Percentiles rank a stretch among this genome's conserved stretches.
Conservation (phyloP, 2,113 vertebrate genomes). For the Pelecanus crispus region DNA sequence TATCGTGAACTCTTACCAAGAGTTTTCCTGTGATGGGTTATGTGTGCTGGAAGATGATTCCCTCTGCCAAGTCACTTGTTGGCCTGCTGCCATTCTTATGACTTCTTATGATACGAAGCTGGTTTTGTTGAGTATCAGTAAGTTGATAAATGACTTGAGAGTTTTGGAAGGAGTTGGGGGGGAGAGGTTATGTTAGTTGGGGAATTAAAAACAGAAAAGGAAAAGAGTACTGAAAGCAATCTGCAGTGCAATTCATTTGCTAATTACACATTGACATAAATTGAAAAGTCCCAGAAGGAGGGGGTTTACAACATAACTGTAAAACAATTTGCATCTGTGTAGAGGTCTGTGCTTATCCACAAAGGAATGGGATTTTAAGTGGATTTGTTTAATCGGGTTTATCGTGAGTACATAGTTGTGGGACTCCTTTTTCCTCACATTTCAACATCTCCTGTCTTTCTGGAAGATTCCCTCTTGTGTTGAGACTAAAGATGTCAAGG, state of each 20-base stretch:
- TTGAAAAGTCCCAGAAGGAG: constrained; percentile 48
- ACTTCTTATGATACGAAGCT: not conserved
- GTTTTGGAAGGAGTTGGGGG: not conserved
- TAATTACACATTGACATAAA: constrained; percentile 49
- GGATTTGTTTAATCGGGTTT: constrained; percentile 59
- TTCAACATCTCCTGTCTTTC: not conserved
- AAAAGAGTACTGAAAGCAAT: constrained; percentile 1
- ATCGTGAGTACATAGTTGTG: not conserved
- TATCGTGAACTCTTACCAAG: accelerated
- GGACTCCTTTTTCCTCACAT: not conserved
- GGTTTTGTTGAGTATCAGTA: not conserved
- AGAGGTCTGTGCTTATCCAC: constrained; percentile 45
- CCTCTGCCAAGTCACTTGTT: not conserved
- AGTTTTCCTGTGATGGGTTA: not conserved
- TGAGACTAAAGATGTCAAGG: not conserved
- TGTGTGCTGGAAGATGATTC: not conserved
- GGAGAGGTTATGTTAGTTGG: not conserved
- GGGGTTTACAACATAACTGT: constrained; percentile 25
- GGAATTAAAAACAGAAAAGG: not conserved
- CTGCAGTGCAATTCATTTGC: constrained; percentile 53
- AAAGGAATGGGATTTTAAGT: constrained; percentile 52
- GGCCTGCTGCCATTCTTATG: not conserved
- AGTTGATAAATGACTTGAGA: not conserved
- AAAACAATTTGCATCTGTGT: constrained; percentile 59
- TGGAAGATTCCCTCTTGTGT: constrained; percentile 17